phyloP scores from a whole-genome alignment of 2,113 vertebrate species.

The Sceloporus undulatus region DNA sequence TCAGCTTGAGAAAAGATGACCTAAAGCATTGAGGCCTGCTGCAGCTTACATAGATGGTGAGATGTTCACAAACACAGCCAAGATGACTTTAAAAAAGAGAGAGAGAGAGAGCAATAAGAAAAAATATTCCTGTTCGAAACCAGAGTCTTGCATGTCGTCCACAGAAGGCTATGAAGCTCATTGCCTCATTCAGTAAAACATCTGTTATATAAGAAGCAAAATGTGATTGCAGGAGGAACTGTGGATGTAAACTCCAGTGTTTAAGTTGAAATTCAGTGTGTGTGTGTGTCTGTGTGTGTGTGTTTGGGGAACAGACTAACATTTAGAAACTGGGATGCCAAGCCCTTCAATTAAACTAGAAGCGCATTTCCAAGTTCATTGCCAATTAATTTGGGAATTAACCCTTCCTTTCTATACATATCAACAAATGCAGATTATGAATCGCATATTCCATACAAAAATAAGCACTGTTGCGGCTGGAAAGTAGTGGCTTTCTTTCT shows the following conservation, averaged over 20 bases:
- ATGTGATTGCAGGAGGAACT: neutral
- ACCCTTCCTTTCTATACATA: neutral
- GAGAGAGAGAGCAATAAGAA: neutral
- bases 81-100: neutral
- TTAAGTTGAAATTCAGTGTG: neutral
- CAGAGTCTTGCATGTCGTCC: neutral
- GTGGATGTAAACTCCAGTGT: neutral
- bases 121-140: neutral
- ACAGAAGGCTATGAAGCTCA: neutral
- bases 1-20: no score
- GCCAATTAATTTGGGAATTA: neutral
- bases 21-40: neutral
- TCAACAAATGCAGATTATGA: neutral
- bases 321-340: neutral
- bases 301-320: neutral
- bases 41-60: neutral
- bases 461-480: neutral
- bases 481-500: neutral
- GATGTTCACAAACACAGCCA: neutral
- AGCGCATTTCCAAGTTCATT: neutral
- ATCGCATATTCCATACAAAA: neutral
- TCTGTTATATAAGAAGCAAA: neutral
- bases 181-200: neutral
- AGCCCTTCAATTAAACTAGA: neutral
- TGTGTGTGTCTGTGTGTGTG: no score